Evolutionary conservation across 2,113 vertebrate species (phyloP).

Genomic region (Mionectes macconnelli): DNA sequence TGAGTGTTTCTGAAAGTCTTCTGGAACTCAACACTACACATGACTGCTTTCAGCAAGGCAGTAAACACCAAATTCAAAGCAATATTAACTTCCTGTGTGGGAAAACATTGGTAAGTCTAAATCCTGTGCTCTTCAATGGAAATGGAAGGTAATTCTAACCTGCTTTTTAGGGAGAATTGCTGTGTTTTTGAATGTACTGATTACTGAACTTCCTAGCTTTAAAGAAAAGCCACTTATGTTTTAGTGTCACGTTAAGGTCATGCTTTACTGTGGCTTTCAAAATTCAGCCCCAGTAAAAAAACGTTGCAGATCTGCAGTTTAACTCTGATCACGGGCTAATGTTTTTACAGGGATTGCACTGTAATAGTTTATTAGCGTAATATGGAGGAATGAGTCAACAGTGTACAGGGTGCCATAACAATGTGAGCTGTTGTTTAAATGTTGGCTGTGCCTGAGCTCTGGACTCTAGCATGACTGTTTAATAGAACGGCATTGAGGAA

Average conservation of each 20-base stretch:
- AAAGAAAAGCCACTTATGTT: not conserved
- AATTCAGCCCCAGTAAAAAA: not conserved
- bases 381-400: not conserved
- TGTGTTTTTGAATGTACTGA: not conserved
- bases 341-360: not conserved
- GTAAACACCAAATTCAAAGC: conserved; percentile 75
- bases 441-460: not conserved
- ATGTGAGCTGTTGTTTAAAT: not conserved
- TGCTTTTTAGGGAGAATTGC: not conserved
- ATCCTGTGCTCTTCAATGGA: not conserved
- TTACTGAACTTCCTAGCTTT: not conserved
- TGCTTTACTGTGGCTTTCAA: not conserved
- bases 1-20: conserved; percentile 70
- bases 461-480: not conserved
- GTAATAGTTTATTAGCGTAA: not conserved
- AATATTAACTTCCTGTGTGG: conserved; percentile 92
- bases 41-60: conserved; percentile 61
- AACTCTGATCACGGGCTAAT: not conserved
- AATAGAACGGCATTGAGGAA: not conserved
- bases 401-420: not conserved
- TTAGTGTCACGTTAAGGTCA: not conserved
- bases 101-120: conserved; percentile 88
- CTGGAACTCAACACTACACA: conserved; percentile 77
- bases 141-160: not conserved
- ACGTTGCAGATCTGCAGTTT: not conserved